These are phyloP conservation scores for Pristionchus fissidentatus DNA, from an alignment of 2,888 invertebrate genomes.

Conservation along the genomic window DNA sequence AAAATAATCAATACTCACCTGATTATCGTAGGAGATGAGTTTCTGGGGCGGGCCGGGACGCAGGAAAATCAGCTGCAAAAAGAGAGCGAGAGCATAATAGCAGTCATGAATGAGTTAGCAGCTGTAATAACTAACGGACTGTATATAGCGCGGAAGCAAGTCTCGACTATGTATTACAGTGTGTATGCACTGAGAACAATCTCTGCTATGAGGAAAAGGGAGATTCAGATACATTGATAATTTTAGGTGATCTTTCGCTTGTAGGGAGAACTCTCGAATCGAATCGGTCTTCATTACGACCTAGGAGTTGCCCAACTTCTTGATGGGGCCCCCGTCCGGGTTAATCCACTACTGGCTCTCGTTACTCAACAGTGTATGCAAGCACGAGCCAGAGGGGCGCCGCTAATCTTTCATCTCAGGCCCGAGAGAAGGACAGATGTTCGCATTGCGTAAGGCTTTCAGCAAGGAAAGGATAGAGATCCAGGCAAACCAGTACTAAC, in stretches of 20 bases:
- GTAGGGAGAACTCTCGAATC: too few species aligned
- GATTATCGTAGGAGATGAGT: conserved; percentile 70
- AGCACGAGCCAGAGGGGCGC: too few species aligned
- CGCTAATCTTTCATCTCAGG: not conserved
- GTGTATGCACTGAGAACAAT: too few species aligned
- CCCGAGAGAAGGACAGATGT: conserved; percentile 8
- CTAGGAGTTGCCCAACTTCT: too few species aligned
- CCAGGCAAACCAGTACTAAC: too few species aligned
- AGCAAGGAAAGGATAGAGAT: too few species aligned
- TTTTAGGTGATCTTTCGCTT: too few species aligned
- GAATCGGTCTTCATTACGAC: too few species aligned
- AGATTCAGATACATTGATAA: too few species aligned
- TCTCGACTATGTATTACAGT: too few species aligned
- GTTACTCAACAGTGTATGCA: conserved; percentile 14
- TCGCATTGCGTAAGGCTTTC: not conserved
- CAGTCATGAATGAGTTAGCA: conserved; percentile 1
- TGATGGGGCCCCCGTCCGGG: not conserved
- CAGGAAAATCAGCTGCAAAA: conserved; percentile 71
- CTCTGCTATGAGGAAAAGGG: too few species aligned
- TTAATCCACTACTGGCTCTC: not conserved
- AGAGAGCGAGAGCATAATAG: not conserved
- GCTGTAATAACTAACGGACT: not conserved
- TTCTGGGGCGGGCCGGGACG: conserved; percentile 70
- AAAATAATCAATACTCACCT: conserved; percentile 54
- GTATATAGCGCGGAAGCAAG: conserved; percentile 4